Base-by-base conservation (phyloP, 2,888 invertebrate species). In the Maniola hyperantus region DNA sequence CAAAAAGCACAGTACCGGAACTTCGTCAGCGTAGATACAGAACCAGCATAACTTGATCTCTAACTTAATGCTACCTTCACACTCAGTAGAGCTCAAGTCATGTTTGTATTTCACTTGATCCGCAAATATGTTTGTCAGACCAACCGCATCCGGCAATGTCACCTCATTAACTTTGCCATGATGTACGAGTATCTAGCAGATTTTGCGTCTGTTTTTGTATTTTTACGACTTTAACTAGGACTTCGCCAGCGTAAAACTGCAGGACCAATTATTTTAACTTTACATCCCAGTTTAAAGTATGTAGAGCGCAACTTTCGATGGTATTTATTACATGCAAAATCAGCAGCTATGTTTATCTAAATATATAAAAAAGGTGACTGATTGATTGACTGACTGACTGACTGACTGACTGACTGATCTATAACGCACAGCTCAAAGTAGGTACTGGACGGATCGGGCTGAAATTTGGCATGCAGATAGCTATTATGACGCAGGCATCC, bases 151-250 rank as follows among this genome's bases (percentile, higher is more conserved):
- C 34, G 15, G 36, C 10, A 13, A 54, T 15, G 36, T 34, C 54
- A 54, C 15, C 54, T 34, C 15, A 54, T 54, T 54, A 34, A 34
- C 54, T 36, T n/a, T n/a, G 13, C 10, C 54, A n/a, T 54, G 54
- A 36, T 13, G 13, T 20, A 51, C 48, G 48, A 18, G 26, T 18
- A 50, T 53, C 26, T 33, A 53, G 33, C n/a, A n/a, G 13, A 33
- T 13, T n/a, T 54, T 54, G 7, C 15, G 33, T 13, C n/a, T n/a
- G n/a, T 36, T 54, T 54, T 15, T 53, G n/a, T 54, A 36, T 53
- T 13, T 33, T 33, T 33, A 33, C 51, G 6, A 18, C 33, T 34
- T 15, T 10, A n/a, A 6, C 11, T 5, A 8, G 34, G n/a, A 15
- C 33, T 53, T 53, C n/a, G 7, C 15, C 53, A 34, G 54, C 53